Evolutionary conservation across 1,140 invertebrate species (phyloP), one percentile per base, ranked within the genome.

Genomic region (Andricus grossulariae): DNA sequence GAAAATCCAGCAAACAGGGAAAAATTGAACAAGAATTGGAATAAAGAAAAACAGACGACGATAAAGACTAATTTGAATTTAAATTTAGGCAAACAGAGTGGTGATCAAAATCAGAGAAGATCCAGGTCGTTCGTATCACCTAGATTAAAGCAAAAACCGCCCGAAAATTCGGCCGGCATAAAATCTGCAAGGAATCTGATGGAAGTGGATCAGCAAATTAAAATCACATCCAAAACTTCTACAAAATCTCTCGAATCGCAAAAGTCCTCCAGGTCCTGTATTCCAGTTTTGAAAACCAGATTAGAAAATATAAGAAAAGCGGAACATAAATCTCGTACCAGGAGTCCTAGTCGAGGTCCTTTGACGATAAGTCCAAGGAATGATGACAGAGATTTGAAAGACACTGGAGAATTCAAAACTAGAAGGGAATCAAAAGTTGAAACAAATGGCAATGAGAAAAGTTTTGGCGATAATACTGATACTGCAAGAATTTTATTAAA

Each of bases 241-340:
- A 49, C 74, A 71, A 80, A 51, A 73, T 60, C 13, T 1, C 10
- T 1, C 10, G 66, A 76, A 60, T 80, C 71, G 51, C n/a, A 78
- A 79, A 81, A 75, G 54, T 76, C 75, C 8, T 83, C 81, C 8
- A 88, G 78, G 73, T 90, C 87, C 19, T 85, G 80, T 19, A 89
- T 88, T 77, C 84, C 87, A 3, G 70, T 88, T 45, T 71, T 85
- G 16, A 86, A 83, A 71, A 86, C 78, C 16, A 71, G 84, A 76
- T 71, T 84, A 11, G 80, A 85, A 39, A 60, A 45, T 32, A 45
- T 73, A 13, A 79, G 54, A 72, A 73, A 66, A 11, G 7, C 7
- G 66, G 18, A 74, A 73, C n/a, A 57, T 50, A 77, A 82, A 66
- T 16, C 25, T 1, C 76, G 80, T 5, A 10, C 79, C 4, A 85